Evolutionary conservation across 2,888 invertebrate species (phyloP), one percentile per base, ranked within the genome.

Genomic region (Anorthoa munda): DNA sequence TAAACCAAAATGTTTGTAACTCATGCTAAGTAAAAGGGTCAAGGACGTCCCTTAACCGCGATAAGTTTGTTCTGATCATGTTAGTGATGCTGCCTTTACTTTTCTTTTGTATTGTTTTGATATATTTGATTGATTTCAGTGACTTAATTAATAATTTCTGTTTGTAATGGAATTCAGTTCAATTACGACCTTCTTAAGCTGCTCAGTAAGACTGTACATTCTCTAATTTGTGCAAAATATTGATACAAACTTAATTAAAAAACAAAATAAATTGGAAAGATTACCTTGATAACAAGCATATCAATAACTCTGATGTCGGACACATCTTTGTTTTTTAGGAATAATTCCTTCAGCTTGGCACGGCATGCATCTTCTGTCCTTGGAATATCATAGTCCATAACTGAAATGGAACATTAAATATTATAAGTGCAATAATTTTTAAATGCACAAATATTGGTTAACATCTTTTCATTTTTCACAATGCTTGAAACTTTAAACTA

Each of bases 271-370:
- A 64, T 13, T 2, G 45, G 1, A 69, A 48, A 45, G n/a, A 69
- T 82, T 89, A 99, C 99, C 97, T 99, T 99, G 75, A 99, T 97
- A 60, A 99, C 98, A 75, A 99, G 97, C 97, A 99, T 97, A 94
- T 99, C 99, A 91, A 99, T 98, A 50, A 98, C 97, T 90, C 99
- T 97, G 76, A 99, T 97, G 94, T 99, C 99, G 60, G 97, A 97
- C 0, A 99, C 97, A 93, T 98, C 91, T 89, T 97, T 97, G 93
- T 99, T 97, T 89, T 98, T 98, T 65, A 96, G 69, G 90, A 99
- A 99, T 89, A 98, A 94, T 90, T 98, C 98, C 80, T 98, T 97
- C 46, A 99, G 92, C 92, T 98, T 99, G 0, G 91, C 93, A 83
- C 97, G 96, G 87, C 98, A 97, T 82, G 98, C 97, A 31, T 97